Evolutionary conservation across 2,888 invertebrate genomes (phyloP).

Genomic region (Epinotia demarniana): DNA sequence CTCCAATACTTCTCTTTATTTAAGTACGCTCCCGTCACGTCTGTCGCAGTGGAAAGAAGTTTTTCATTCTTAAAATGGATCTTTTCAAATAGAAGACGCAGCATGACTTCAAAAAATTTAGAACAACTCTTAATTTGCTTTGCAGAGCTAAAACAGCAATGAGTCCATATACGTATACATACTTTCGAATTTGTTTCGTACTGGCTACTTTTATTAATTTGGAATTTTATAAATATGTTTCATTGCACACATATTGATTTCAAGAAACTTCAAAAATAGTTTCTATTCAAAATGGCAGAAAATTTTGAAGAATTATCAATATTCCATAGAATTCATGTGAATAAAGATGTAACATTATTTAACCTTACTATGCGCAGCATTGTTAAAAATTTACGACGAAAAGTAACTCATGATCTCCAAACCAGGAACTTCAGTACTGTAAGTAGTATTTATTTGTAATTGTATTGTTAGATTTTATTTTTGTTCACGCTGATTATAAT

Average conservation of each 20-base stretch:
- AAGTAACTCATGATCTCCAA: constrained; percentile 1
- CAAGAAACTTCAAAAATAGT: too few species aligned
- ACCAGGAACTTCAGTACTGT: constrained; percentile 5
- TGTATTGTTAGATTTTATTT: constrained; percentile 1
- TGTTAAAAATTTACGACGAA: constrained; percentile 8
- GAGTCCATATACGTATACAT: constrained; percentile 10
- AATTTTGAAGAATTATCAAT: too few species aligned
- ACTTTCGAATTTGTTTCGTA: constrained; percentile 15
- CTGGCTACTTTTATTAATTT: constrained; percentile 12
- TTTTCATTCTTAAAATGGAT: too few species aligned
- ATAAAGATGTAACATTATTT: not conserved
- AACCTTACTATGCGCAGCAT: constrained; percentile 13
- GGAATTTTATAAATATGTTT: too few species aligned
- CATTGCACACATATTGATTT: too few species aligned
- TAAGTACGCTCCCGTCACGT: constrained; percentile 12
- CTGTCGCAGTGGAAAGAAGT: constrained; percentile 19
- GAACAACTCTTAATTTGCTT: constrained; percentile 19
- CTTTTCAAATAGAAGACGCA: constrained; percentile 17
- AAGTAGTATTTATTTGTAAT: constrained; percentile 16
- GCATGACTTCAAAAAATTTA: constrained; percentile 10
- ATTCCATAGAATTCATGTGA: too few species aligned
- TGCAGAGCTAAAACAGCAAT: constrained; percentile 23
- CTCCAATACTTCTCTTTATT: constrained; percentile 16
- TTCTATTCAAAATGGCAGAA: too few species aligned
- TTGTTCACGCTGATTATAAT: not conserved